phyloP scores from a whole-genome alignment of 2,888 invertebrate genomes.

The Eupithecia subfuscata region DNA sequence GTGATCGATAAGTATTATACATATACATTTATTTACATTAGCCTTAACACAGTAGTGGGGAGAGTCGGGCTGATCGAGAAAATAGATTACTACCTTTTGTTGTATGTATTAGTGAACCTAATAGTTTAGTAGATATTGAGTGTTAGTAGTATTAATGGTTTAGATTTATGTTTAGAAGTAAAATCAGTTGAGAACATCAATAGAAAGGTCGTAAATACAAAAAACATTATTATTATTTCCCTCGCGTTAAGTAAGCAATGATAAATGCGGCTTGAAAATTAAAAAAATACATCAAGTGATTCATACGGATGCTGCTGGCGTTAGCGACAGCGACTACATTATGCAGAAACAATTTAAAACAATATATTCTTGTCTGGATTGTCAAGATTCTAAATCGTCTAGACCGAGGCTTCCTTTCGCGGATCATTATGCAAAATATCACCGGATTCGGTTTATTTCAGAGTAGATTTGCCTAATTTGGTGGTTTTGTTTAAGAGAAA shows the following conservation, averaged over 20 bases:
- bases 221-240: background rate
- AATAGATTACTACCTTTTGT: background rate
- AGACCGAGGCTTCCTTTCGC: constrained; percentile 28
- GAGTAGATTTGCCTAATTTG: constrained; percentile 6
- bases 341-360: constrained; percentile 25
- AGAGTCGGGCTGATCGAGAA: background rate
- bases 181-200: background rate
- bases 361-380: constrained; percentile 24
- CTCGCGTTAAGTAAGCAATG: background rate
- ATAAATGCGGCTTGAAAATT: background rate
- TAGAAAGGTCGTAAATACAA: background rate
- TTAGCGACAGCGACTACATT: constrained; percentile 7
- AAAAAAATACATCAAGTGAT: background rate
- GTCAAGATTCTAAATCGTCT: constrained; percentile 26
- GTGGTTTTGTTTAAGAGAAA: background rate
- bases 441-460: constrained; percentile 8
- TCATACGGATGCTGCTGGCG: constrained; percentile 9
- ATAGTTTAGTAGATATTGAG: too few relatives aligned
- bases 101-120: too few relatives aligned
- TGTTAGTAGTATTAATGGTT: too few relatives aligned
- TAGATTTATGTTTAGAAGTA: too few relatives aligned
- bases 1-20: too few relatives aligned
- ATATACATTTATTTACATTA: too few relatives aligned
- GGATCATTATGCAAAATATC: constrained; percentile 24
- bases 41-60: background rate